Percentiles rank a stretch among this genome's conserved stretches.
Evolutionary conservation across 2,113 vertebrate genomes (phyloP).

Genomic region (Murina feae): DNA sequence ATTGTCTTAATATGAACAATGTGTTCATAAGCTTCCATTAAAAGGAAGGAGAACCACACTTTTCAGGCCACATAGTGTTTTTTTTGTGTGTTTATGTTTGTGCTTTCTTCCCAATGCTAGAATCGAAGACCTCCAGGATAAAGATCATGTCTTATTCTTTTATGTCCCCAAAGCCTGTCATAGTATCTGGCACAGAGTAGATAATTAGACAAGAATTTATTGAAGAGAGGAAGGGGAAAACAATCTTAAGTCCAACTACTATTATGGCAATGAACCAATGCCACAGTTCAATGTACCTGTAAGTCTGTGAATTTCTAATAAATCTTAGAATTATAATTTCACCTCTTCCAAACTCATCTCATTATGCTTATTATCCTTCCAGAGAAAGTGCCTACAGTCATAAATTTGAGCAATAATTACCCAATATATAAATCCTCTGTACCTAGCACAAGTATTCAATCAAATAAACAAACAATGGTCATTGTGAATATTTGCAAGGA

Average conservation of each 20-base stretch:
- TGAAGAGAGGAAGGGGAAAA: background rate
- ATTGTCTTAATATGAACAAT: background rate
- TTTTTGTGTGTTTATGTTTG: background rate
- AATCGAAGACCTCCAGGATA: background rate
- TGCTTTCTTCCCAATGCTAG: background rate
- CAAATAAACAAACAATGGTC: background rate
- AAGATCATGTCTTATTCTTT: background rate
- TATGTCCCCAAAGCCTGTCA: background rate
- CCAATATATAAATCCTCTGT: background rate
- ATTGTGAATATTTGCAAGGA: background rate
- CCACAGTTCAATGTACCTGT: background rate
- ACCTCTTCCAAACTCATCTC: background rate
- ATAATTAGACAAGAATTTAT: background rate
- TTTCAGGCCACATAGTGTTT: background rate
- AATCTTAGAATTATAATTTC: background rate
- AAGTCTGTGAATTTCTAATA: constrained; percentile 4
- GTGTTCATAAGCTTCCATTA: background rate
- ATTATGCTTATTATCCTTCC: background rate
- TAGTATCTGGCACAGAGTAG: background rate
- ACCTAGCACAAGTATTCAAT: background rate
- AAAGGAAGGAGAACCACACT: background rate
- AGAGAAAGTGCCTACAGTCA: background rate
- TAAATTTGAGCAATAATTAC: background rate
- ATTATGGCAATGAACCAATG: background rate
- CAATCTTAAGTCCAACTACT: background rate